A percentile compares a stretch with the other conserved stretches of the same genome.
Evolutionary conservation across 2,797 vertebrate genomes (phyloP).

Genomic region (Melanogrammus aeglefinus): DNA sequence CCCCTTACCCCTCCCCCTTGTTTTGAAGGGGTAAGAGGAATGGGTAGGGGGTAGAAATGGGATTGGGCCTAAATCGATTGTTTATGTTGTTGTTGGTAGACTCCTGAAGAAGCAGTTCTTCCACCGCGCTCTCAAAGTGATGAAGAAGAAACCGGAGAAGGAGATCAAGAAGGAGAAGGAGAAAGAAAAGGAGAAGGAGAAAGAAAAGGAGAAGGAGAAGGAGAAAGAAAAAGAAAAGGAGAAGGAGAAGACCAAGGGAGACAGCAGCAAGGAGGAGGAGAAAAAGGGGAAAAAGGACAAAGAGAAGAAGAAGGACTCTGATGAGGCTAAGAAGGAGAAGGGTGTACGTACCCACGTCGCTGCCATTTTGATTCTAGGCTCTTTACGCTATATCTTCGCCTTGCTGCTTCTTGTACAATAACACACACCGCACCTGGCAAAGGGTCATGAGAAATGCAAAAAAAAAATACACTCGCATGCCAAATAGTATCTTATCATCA

Average conservation of each 20-base stretch:
- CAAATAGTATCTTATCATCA: not conserved
- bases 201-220: slow-evolving; percentile 82
- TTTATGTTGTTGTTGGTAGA: slow-evolving; percentile 57
- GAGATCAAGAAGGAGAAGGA: slow-evolving; percentile 79
- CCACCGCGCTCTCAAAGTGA: slow-evolving; percentile 94
- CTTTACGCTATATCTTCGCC: not conserved
- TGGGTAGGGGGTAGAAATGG: too few species aligned
- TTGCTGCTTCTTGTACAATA: not conserved
- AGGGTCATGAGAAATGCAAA: not conserved
- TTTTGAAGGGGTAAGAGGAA: too few species aligned
- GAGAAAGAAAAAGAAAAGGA: slow-evolving; percentile 70
- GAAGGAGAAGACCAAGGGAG: slow-evolving; percentile 73
- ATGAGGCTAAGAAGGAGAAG: slow-evolving; percentile 90
- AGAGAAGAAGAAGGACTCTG: slow-evolving; percentile 80
- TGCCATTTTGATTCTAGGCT: not conserved
- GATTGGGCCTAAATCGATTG: too few species aligned
- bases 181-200: slow-evolving; percentile 82
- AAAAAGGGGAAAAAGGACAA: slow-evolving; percentile 90
- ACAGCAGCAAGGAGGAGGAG: slow-evolving; percentile 86
- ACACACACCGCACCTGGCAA: not conserved
- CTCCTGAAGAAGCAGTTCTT: slow-evolving; percentile 98
- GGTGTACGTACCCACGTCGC: slow-evolving; percentile 60
- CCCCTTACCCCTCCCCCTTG: too few species aligned
- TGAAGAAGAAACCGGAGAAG: slow-evolving; percentile 98
- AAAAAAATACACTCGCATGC: not conserved